Evolutionary conservation across 2,797 vertebrate genomes (phyloP).

Genomic region (Pipistrellus pipistrellus): DNA sequence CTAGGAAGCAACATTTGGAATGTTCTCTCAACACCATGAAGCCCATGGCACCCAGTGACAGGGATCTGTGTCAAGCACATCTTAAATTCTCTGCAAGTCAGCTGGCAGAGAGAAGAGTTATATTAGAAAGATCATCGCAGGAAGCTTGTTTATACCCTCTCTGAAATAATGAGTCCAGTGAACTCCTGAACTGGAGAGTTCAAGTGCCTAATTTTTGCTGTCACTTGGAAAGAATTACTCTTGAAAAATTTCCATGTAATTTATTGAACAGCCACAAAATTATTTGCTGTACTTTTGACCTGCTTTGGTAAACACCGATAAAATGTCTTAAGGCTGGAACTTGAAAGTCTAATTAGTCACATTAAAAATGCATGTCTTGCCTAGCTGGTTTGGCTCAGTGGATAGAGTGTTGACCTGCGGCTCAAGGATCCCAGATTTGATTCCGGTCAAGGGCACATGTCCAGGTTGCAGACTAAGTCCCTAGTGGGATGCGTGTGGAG

Average conservation of each 20-base stretch:
- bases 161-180: neutral
- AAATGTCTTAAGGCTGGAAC: neutral
- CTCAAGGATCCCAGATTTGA: too few relatives aligned
- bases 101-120: conserved; percentile 7
- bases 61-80: neutral
- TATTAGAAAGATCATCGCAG: neutral
- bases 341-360: conserved; percentile 7
- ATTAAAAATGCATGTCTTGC: conserved; percentile 11
- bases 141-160: accelerated
- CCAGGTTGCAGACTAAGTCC: too few relatives aligned
- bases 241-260: neutral
- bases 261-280: conserved; percentile 43
- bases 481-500: too few relatives aligned
- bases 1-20: neutral
- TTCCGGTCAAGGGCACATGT: too few relatives aligned
- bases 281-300: neutral
- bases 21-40: neutral
- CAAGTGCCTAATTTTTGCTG: neutral
- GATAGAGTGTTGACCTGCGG: too few relatives aligned
- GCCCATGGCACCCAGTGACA: neutral
- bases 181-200: conserved; percentile 57
- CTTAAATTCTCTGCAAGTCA: neutral
- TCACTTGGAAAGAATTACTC: neutral
- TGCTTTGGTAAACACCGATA: neutral
- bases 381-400: too few relatives aligned